Conservation (phyloP, 2,113 vertebrate genomes). For the Cochlearius cochlearius region DNA sequence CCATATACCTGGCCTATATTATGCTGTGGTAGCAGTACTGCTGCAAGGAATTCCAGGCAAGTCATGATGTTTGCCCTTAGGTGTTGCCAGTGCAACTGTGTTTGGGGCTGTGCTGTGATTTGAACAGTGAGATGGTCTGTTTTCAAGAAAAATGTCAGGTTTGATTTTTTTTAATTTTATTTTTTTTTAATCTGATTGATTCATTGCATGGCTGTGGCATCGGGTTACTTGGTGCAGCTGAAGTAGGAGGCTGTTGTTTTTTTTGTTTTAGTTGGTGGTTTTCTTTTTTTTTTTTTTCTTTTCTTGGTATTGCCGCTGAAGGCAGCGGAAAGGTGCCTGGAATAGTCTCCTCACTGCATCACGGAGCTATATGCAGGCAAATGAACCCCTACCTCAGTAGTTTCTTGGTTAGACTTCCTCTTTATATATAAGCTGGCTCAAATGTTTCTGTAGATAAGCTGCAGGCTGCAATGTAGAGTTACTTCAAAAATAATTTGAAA, state of each 20-base stretch:
- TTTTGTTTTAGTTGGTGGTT: neutral
- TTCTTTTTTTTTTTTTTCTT: neutral
- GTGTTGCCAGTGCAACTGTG: neutral
- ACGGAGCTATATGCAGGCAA: neutral
- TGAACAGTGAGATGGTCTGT: neutral
- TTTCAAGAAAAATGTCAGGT: neutral
- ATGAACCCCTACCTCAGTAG: neutral
- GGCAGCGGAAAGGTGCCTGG: neutral
- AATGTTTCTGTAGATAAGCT: neutral
- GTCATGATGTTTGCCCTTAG: neutral
- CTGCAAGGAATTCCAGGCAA: neutral
- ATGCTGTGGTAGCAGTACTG: neutral
- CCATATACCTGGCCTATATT: neutral
- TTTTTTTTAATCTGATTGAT: neutral
- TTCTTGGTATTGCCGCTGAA: neutral
- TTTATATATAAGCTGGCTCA: neutral
- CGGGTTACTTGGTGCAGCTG: neutral
- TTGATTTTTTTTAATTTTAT: neutral
- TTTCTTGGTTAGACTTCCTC: neutral
- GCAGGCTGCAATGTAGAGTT: neutral
- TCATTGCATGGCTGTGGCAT: neutral
- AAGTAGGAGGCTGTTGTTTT: neutral
- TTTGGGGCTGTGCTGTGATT: neutral
- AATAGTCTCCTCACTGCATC: neutral
- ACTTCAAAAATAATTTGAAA: neutral